Conservation (phyloP, 2,888 invertebrate species). For the Tuberolachnus salignus region DNA sequence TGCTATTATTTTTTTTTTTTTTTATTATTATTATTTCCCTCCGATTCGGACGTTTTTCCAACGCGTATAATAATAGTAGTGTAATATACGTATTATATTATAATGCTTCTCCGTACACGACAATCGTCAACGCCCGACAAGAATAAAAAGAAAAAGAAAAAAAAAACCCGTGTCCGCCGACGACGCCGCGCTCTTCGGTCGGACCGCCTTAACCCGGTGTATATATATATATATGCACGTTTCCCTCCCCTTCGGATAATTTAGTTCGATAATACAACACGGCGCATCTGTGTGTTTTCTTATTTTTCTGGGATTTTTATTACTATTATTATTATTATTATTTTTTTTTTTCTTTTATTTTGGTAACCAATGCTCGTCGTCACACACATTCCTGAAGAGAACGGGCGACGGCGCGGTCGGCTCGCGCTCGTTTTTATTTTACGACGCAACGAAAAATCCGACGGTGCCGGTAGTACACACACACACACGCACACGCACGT, state of each 20-base stretch:
- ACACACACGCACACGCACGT: too few species aligned
- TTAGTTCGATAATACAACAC: too few species aligned
- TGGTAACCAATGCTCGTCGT: constrained; percentile 46
- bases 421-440: constrained; percentile 27
- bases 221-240: too few species aligned
- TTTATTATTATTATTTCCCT: constrained; percentile 4
- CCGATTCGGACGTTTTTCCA: neutral
- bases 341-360: constrained; percentile 21
- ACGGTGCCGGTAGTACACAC: neutral
- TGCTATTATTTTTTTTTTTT: constrained; percentile 20
- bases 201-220: too few species aligned
- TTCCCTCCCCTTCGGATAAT: too few species aligned
- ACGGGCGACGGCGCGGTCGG: neutral
- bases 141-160: too few species aligned
- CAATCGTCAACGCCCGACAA: neutral
- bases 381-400: constrained; percentile 49
- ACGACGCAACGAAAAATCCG: constrained; percentile 25
- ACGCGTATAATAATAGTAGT: neutral
- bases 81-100: neutral
- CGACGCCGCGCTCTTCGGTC: neutral
- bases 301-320: constrained; percentile 5
- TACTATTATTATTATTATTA: too few species aligned
- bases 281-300: too few species aligned
- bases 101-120: neutral
- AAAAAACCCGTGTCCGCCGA: neutral